Conservation (phyloP, 1,140 invertebrate species). For the Steinernema khuongi region DNA sequence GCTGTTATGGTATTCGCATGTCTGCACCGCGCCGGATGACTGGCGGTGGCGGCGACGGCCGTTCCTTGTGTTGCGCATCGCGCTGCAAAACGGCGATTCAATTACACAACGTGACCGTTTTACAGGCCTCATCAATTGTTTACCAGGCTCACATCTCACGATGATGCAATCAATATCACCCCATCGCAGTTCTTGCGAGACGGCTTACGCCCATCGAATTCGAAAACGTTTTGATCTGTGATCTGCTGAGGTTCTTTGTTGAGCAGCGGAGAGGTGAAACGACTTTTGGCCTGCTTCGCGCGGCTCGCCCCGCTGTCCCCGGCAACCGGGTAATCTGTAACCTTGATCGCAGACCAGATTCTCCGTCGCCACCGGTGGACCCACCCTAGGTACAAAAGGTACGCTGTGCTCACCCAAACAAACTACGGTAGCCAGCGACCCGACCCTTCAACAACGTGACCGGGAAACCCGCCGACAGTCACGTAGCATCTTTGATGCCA, state of each 20-base stretch:
- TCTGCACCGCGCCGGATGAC: conserved; percentile 10
- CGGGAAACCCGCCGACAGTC: neutral
- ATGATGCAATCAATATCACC: conserved; percentile 15
- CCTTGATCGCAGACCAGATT: conserved; percentile 15
- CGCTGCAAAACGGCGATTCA: neutral
- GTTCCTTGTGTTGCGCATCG: neutral
- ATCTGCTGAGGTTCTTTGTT: neutral
- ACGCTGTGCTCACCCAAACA: neutral
- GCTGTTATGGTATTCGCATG: neutral
- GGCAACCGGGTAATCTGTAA: conserved; percentile 12
- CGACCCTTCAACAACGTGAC: neutral
- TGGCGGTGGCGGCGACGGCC: neutral
- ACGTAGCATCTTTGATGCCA: neutral
- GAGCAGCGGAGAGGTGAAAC: neutral
- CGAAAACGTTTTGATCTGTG: neutral
- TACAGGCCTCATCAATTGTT: neutral
- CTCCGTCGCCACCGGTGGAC: neutral
- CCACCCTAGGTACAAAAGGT: conserved; percentile 10
- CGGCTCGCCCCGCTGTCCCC: neutral
- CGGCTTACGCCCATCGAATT: neutral
- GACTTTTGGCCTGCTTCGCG: conserved; percentile 6
- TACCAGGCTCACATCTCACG: conserved; percentile 5
- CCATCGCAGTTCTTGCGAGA: neutral
- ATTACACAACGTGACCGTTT: neutral
- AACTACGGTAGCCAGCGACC: neutral